These are phyloP conservation scores for Beroe forskalii DNA, from an alignment of 37 sponge, comb jelly and placozoan species.

Conservation along the genomic window DNA sequence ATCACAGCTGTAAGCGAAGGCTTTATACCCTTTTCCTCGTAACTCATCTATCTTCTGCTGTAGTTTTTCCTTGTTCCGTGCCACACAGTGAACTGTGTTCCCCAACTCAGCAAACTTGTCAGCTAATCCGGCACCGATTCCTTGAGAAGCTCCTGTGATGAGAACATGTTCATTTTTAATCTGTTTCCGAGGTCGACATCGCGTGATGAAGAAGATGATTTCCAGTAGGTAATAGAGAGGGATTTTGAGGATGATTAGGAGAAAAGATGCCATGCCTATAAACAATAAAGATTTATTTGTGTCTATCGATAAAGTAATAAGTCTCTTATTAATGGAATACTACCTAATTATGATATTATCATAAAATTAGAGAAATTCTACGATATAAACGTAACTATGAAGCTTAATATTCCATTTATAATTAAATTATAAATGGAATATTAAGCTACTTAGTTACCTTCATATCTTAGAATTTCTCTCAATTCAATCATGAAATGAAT, in stretches of 20 bases:
- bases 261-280: neutral
- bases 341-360: too few species aligned
- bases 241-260: neutral
- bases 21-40: neutral
- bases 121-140: conserved; percentile 22
- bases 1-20: neutral
- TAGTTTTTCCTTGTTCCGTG: neutral
- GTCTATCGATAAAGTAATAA: too few species aligned
- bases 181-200: neutral
- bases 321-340: too few species aligned
- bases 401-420: too few species aligned
- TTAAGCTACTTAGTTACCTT: too few species aligned
- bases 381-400: too few species aligned
- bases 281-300: too few species aligned
- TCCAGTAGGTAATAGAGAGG: conserved; percentile 6
- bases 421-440: too few species aligned
- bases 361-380: too few species aligned
- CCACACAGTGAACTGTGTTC: conserved; percentile 38
- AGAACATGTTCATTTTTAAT: neutral
- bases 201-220: neutral
- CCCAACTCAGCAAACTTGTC: neutral
- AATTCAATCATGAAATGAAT: too few species aligned
- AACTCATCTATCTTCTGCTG: neutral
- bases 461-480: too few species aligned
- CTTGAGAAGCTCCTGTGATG: conserved; percentile 5